A percentile compares a stretch with the other conserved stretches of the same genome.
Conservation (phyloP, 2,797 vertebrate genomes). For the Australoheros facetus region DNA sequence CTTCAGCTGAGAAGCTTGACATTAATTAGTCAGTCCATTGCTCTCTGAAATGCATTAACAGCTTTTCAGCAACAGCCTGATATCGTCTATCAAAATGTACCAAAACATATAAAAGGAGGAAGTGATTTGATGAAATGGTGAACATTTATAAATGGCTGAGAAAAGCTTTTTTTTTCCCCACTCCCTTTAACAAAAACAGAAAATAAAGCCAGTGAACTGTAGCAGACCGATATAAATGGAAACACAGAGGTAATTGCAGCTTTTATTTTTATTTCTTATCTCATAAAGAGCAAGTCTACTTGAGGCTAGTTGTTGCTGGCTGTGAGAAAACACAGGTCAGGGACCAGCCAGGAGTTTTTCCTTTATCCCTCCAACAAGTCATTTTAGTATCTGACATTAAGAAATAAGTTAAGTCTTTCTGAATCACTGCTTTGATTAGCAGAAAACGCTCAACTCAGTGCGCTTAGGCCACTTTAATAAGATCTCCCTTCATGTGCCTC, state of each 20-base stretch:
- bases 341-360: constrained; percentile 8
- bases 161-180: not conserved
- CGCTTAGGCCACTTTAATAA: constrained; percentile 60
- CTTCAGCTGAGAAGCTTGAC: constrained; percentile 71
- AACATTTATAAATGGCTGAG: not conserved
- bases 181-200: not conserved
- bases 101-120: constrained; percentile 27
- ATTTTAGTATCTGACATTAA: constrained; percentile 46
- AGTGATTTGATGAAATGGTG: constrained; percentile 21
- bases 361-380: constrained; percentile 41
- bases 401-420: constrained; percentile 46
- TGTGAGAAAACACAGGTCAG: constrained; percentile 55
- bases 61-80: constrained; percentile 57
- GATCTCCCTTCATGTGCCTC: constrained; percentile 58
- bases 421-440: constrained; percentile 54
- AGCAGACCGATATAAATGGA: not conserved
- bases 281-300: constrained; percentile 36
- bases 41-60: constrained; percentile 64
- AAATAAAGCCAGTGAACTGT: not conserved
- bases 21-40: constrained; percentile 71
- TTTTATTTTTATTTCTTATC: constrained; percentile 41
- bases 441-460: constrained; percentile 47
- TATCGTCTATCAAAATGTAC: constrained; percentile 38
- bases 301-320: constrained; percentile 39
- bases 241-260: constrained; percentile 13